phyloP scores from a whole-genome alignment of 1,140 invertebrate genomes.

The Lordiphosa stackelbergi region DNA sequence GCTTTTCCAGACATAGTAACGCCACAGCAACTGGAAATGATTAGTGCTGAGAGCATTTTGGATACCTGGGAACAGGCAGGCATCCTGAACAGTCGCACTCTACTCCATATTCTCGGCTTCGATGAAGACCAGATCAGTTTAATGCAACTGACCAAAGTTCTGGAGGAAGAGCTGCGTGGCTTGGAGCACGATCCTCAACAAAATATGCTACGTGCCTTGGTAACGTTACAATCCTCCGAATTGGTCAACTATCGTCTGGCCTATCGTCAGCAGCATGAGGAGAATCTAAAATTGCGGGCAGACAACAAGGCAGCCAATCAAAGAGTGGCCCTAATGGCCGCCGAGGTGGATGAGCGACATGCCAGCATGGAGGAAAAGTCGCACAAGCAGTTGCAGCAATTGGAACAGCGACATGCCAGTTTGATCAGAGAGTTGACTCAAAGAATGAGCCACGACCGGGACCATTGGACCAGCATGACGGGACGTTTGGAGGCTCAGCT shows the following conservation, averaged over 20 bases:
- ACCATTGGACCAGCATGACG: conserved; percentile 80
- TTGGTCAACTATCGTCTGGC: conserved; percentile 79
- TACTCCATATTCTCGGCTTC: conserved; percentile 86
- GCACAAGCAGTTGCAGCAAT: conserved; percentile 80
- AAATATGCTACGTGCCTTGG: conserved; percentile 78
- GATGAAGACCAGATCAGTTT: conserved; percentile 81
- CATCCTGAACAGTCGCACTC: conserved; percentile 80
- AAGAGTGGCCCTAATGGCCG: conserved; percentile 86
- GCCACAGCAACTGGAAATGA: conserved; percentile 63
- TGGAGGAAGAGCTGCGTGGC: conserved; percentile 83
- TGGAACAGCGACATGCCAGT: conserved; percentile 87
- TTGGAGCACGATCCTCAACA: conserved; percentile 55
- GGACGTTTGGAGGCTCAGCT: conserved; percentile 79
- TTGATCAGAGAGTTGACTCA: conserved; percentile 83
- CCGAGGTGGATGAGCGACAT: conserved; percentile 94
- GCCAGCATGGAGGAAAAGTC: conserved; percentile 85
- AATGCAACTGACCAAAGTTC: conserved; percentile 82
- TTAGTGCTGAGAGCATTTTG: conserved; percentile 79
- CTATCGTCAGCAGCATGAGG: conserved; percentile 83
- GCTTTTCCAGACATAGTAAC: conserved; percentile 56
- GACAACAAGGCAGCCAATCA: conserved; percentile 90
- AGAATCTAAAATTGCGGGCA: conserved; percentile 85
- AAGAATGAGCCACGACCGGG: conserved; percentile 84
- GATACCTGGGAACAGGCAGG: conserved; percentile 86
- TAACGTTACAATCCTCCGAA: conserved; percentile 81